Evolutionary conservation across 92 coral and sea anemone genomes (phyloP).

Genomic region (Epizoanthus fatuus): DNA sequence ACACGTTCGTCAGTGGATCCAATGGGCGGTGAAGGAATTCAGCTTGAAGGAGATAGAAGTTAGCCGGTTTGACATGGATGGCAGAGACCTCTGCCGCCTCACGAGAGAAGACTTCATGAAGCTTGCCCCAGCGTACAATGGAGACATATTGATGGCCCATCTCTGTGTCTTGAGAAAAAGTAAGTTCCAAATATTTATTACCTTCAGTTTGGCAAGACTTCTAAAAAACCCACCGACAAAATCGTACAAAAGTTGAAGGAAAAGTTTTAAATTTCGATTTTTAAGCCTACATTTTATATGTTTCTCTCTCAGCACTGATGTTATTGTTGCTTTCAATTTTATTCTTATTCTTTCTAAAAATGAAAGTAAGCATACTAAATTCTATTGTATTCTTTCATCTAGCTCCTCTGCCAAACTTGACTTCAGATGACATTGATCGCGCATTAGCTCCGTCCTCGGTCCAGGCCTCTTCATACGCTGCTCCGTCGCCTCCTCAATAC

Average conservation of each 20-base stretch:
- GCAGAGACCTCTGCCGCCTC: constrained; percentile 91
- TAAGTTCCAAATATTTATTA: constrained; percentile 47
- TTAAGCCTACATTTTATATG: background rate
- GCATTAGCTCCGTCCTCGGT: constrained; percentile 95
- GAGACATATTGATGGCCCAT: constrained; percentile 98
- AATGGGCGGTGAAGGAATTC: constrained; percentile 99
- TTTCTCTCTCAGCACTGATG: too few relatives aligned
- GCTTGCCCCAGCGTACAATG: constrained; percentile 99
- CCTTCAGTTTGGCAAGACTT: background rate
- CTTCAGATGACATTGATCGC: constrained; percentile 97
- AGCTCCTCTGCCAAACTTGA: constrained; percentile 99
- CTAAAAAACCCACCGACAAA: too few relatives aligned
- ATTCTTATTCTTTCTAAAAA: background rate
- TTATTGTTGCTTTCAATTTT: background rate
- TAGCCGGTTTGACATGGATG: constrained; percentile 97
- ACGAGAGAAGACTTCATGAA: constrained; percentile 98
- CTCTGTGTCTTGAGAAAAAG: constrained; percentile 98
- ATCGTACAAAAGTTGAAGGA: too few relatives aligned
- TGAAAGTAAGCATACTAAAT: background rate
- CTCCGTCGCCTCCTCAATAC: constrained; percentile 78
- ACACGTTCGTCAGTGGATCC: constrained; percentile 98
- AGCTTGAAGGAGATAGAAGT: constrained; percentile 97
- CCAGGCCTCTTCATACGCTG: constrained; percentile 70
- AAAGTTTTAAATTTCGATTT: background rate
- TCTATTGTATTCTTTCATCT: constrained; percentile 45